Conservation (phyloP, 2,113 vertebrate genomes). For the Suricata suricatta region DNA sequence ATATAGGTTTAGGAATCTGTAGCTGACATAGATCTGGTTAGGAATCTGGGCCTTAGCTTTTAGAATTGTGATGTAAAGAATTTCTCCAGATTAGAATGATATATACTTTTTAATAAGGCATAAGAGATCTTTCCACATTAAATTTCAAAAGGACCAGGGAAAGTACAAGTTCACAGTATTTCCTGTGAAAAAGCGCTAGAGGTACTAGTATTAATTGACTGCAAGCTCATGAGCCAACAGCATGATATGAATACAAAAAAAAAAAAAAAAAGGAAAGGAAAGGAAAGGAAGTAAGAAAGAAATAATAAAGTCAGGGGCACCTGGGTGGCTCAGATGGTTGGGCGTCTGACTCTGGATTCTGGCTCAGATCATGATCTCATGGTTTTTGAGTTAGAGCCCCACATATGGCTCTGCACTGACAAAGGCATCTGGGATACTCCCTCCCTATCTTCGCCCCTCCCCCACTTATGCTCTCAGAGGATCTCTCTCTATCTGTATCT, state of each 20-base stretch:
- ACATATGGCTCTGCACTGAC: no score
- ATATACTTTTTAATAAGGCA: neutral
- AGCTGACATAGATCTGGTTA: neutral
- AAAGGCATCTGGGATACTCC: no score
- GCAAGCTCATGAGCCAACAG: neutral
- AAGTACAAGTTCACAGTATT: neutral
- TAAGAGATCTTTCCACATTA: neutral
- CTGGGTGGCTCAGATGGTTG: no score
- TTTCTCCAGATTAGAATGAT: neutral
- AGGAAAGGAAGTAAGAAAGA: neutral
- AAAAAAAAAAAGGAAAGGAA: neutral
- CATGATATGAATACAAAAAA: neutral
- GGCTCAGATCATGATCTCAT: no score
- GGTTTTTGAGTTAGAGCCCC: no score
- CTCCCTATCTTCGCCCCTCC: no score
- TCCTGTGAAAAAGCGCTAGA: neutral
- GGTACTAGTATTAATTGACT: neutral
- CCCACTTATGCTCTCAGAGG: no score
- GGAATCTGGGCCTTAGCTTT: neutral
- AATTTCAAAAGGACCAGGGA: neutral
- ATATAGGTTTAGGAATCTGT: neutral
- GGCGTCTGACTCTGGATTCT: no score
- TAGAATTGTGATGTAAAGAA: neutral
- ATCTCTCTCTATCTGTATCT: no score
- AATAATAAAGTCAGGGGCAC: no score